Percentiles rank a stretch among this genome's conserved stretches.
Evolutionary conservation across 2,113 vertebrate species (phyloP).

Genomic region (Daboia siamensis): DNA sequence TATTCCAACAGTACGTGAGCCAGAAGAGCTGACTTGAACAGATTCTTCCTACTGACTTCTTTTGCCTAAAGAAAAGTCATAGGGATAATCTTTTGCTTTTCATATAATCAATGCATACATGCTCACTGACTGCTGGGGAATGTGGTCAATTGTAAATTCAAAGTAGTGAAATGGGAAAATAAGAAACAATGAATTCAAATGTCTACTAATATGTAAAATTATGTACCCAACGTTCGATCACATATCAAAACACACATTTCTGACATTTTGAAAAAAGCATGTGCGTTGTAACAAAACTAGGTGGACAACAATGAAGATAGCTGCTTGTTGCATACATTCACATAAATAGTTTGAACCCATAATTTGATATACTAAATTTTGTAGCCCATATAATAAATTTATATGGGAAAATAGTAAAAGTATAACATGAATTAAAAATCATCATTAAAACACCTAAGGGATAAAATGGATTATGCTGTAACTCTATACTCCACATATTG

Average conservation of each 20-base stretch:
- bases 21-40: slow-evolving; percentile 14
- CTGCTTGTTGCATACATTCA: not conserved
- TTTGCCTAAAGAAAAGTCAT: not conserved
- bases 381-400: not conserved
- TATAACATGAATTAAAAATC: not conserved
- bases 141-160: not conserved
- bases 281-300: not conserved
- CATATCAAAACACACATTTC: not conserved
- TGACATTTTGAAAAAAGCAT: not conserved
- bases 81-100: not conserved
- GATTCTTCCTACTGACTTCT: slow-evolving; percentile 17
- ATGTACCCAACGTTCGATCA: not conserved
- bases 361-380: not conserved
- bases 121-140: not conserved
- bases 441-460: not conserved
- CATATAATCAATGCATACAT: not conserved
- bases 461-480: not conserved
- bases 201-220: not conserved
- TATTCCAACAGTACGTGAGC: slow-evolving; percentile 20
- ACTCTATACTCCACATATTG: not conserved
- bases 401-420: not conserved
- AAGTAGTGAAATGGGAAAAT: not conserved
- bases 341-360: not conserved
- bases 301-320: not conserved
- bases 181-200: not conserved